Evolutionary conservation across 2,113 vertebrate species (phyloP).

Genomic region (Oreochromis niloticus): DNA sequence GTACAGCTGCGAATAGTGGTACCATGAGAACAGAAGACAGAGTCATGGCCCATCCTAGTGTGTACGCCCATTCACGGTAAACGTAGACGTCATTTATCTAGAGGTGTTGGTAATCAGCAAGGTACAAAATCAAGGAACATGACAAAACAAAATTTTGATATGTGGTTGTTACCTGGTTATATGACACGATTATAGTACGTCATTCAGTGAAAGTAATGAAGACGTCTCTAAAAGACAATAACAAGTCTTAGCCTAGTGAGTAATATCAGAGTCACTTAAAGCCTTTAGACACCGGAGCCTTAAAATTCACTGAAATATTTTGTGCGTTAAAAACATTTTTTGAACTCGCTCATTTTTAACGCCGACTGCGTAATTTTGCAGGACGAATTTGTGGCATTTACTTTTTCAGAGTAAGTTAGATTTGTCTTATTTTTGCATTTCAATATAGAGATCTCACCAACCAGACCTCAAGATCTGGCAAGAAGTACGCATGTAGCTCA

Average conservation of each 20-base stretch:
- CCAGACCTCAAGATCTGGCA: neutral
- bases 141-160: neutral
- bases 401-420: neutral
- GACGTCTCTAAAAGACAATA: neutral
- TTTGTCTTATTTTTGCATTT: neutral
- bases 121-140: no score
- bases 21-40: conserved; percentile 24
- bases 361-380: rapidly evolving
- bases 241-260: neutral
- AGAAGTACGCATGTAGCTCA: neutral
- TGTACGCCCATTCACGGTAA: conserved; percentile 51
- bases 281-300: neutral
- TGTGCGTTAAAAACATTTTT: neutral
- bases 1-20: neutral
- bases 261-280: neutral
- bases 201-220: neutral
- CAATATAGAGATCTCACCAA: neutral
- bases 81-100: conserved; percentile 31
- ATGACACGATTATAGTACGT: neutral
- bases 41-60: conserved; percentile 31
- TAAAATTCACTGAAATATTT: neutral
- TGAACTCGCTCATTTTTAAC: neutral
- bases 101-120: conserved; percentile 30
- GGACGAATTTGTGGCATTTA: neutral
- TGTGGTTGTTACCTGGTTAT: neutral